Evolutionary conservation across 2,797 vertebrate genomes (phyloP), one percentile per base, ranked within the genome.

Genomic region (Rhadinocentrus ornatus): DNA sequence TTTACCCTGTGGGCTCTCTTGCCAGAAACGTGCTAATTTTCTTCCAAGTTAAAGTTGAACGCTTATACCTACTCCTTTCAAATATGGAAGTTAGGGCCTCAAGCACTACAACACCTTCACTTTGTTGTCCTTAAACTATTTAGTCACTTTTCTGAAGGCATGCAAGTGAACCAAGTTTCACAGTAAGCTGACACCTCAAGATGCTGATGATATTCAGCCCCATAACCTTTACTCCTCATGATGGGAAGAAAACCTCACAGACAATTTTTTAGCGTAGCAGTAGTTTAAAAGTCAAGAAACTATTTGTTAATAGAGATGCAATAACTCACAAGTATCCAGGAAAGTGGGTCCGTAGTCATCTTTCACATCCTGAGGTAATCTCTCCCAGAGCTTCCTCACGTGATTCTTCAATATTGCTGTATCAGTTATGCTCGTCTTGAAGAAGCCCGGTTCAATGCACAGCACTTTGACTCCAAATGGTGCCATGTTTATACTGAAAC

Each of bases 381-480:
- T 86, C 6, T 88, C 84, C 93, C 93, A 95, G 4, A 93, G 77
- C 39, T 9, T 78, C 53, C 0, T 74, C 11, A 90, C 0, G 50
- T 18, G 71, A 0, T 34, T 66, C 32, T 80, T 32, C 18, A 93
- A 0, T 0, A 79, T 0, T 0, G 3, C 15, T 0, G 60, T 1
- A 24, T 93, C 78, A 0, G 92, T 91, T 71, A 94, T 77, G 0
- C 53, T 86, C 3, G 94, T 95, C 74, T 85, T 91, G 79, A 94
- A 95, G 86, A 94, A 93, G 15, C 93, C 94, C 0, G 94, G 94
- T 81, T 95, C 94, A 15, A 95, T 89, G 84, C 92, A 94, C 0
- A 82, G 41, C 0, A 95, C 94, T 55, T 91, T 94, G 11, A 95
- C 76, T 55, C 92, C 93, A 60, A 93, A 95, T 0, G 77, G 69